phyloP scores from a whole-genome alignment of 2,888 invertebrate species.

The Cetonia aurata region DNA sequence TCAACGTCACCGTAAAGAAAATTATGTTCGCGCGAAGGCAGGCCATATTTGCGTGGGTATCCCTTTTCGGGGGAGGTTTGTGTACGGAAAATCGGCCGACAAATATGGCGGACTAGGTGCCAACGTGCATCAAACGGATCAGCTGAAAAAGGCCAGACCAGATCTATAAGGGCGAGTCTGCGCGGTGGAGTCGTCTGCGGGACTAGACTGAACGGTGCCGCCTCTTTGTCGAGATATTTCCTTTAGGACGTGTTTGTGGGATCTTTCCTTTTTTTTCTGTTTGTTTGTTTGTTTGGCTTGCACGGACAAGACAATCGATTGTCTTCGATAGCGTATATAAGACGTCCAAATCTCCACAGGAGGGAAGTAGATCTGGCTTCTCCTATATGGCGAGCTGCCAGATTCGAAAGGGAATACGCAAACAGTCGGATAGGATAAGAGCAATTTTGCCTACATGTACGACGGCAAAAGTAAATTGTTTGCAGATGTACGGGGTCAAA shows the following conservation, averaged over 20 bases:
- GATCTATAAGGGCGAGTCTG: constrained; percentile 42
- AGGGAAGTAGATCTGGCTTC: too few relatives aligned
- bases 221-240: background rate
- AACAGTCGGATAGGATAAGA: too few relatives aligned
- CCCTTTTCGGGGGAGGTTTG: constrained; percentile 20
- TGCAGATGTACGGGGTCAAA: too few relatives aligned
- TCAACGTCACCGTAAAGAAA: background rate
- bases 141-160: constrained; percentile 36
- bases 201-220: constrained; percentile 41
- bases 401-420: too few relatives aligned
- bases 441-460: too few relatives aligned
- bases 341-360: too few relatives aligned
- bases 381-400: too few relatives aligned
- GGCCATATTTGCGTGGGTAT: constrained; percentile 11
- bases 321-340: too few relatives aligned
- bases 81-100: constrained; percentile 30
- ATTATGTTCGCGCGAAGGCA: background rate
- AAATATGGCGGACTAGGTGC: constrained; percentile 14
- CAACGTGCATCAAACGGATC: constrained; percentile 25
- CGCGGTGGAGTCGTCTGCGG: constrained; percentile 13
- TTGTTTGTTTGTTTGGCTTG: background rate
- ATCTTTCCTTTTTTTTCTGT: background rate
- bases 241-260: too few relatives aligned
- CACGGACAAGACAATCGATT: background rate
- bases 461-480: too few relatives aligned